A percentile compares a stretch with the other conserved stretches of the same genome.
Evolutionary conservation across 2,113 vertebrate species (phyloP).

Genomic region (Forbesichthys papilliferus): DNA sequence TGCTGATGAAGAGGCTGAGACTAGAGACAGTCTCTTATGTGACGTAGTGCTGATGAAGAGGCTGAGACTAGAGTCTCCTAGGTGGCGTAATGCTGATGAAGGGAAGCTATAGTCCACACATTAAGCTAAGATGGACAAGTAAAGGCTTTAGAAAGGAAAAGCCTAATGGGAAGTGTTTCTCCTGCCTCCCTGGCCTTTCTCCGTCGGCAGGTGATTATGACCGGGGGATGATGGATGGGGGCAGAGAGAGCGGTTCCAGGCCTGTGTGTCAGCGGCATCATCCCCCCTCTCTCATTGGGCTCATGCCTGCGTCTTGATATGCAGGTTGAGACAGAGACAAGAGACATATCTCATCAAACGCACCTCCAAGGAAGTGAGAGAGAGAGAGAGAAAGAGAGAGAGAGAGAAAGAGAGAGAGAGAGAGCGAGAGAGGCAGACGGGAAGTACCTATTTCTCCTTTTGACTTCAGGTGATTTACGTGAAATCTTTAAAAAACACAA

Average conservation of each 20-base stretch:
- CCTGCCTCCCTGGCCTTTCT: slow-evolving; percentile 41
- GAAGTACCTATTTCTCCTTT: slow-evolving; percentile 48
- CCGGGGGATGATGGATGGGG: slow-evolving; percentile 62
- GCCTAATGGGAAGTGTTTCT: neutral
- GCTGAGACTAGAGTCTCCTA: too few species aligned
- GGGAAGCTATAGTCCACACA: too few species aligned
- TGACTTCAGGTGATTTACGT: slow-evolving; percentile 66
- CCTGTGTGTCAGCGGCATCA: slow-evolving; percentile 36
- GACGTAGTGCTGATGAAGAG: too few species aligned
- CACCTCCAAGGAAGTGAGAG: neutral
- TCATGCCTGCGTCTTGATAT: neutral
- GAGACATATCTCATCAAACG: neutral
- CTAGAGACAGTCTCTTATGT: too few species aligned
- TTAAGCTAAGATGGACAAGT: neutral
- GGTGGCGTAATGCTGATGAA: too few species aligned
- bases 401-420: neutral
- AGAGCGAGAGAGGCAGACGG: slow-evolving; percentile 1
- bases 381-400: neutral
- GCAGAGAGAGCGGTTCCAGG: slow-evolving; percentile 42
- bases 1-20: too few species aligned
- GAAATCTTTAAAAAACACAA: slow-evolving; percentile 51
- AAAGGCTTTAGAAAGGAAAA: neutral
- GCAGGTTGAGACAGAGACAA: neutral
- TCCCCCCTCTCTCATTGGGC: too few species aligned
- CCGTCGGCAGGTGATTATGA: slow-evolving; percentile 66